Conservation (phyloP, 2,113 vertebrate species). For the Alectura lathami region DNA sequence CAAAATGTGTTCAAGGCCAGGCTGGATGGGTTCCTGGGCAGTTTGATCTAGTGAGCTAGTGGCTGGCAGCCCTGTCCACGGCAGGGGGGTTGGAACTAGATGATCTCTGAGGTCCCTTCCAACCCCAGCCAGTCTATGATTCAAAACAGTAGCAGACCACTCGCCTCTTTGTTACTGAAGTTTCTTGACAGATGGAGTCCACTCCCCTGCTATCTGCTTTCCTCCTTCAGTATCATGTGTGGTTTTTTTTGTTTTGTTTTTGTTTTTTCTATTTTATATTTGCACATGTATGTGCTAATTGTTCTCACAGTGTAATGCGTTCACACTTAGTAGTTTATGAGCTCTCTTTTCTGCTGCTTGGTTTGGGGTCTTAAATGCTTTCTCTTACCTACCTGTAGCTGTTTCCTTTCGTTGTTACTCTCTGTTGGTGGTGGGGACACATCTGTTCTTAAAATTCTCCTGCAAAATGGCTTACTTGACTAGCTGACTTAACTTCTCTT, state of each 20-base stretch:
- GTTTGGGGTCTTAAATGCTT: background rate
- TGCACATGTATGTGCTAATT: background rate
- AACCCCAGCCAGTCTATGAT: no score
- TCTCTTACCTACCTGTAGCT: background rate
- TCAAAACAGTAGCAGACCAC: background rate
- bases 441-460: background rate
- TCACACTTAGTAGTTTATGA: accelerated
- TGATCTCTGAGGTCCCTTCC: no score
- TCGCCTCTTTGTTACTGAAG: background rate
- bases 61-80: no score
- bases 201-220: background rate
- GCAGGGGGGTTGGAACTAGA: no score
- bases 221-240: background rate
- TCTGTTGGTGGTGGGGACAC: background rate
- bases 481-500: background rate
- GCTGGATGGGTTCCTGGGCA: no score
- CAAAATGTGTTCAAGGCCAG: no score
- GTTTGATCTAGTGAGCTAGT: no score
- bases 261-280: background rate
- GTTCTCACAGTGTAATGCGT: accelerated
- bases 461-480: background rate
- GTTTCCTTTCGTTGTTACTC: background rate
- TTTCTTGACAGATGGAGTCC: background rate
- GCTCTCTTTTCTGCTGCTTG: background rate
- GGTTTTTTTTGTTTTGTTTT: no score